These are phyloP conservation scores for Hoplodrina ambigua DNA, from an alignment of 2,888 invertebrate genomes.

Conservation along the genomic window DNA sequence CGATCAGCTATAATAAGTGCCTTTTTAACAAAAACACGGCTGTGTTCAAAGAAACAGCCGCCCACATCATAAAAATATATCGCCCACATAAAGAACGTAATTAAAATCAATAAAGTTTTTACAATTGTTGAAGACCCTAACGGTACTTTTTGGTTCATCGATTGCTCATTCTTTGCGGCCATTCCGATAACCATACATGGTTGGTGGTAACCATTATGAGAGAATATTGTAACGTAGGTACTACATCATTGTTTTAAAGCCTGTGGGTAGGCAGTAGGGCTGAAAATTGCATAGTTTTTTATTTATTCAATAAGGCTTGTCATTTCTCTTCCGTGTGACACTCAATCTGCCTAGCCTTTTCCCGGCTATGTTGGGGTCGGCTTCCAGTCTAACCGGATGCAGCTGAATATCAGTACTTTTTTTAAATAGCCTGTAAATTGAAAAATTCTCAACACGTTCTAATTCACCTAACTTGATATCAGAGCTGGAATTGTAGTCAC, in stretches of 20 bases:
- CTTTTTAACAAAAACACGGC: background rate
- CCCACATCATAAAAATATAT: slow-evolving; percentile 35
- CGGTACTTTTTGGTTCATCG: slow-evolving; percentile 44
- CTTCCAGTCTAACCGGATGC: no score
- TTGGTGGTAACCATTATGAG: slow-evolving; percentile 31
- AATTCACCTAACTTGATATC: no score
- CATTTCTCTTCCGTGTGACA: no score
- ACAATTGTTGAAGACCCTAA: slow-evolving; percentile 17
- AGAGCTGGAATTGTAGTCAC: no score
- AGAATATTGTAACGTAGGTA: background rate
- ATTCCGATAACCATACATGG: slow-evolving; percentile 40
- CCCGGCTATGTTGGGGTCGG: no score
- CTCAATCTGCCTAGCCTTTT: no score
- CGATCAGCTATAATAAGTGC: background rate
- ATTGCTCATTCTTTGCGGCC: slow-evolving; percentile 32
- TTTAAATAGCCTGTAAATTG: no score
- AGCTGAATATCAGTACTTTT: no score
- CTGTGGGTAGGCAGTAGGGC: background rate
- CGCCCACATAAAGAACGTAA: slow-evolving; percentile 39
- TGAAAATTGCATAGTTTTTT: background rate
- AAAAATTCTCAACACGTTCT: no score
- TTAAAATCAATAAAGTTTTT: slow-evolving; percentile 45
- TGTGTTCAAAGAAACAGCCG: slow-evolving; percentile 13
- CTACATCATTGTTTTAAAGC: slow-evolving; percentile 14
- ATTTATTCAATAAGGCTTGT: no score